Evolutionary conservation across 2,797 vertebrate species (phyloP), one percentile per base, ranked within the genome.

Genomic region (Pyrrhura leucotis): DNA sequence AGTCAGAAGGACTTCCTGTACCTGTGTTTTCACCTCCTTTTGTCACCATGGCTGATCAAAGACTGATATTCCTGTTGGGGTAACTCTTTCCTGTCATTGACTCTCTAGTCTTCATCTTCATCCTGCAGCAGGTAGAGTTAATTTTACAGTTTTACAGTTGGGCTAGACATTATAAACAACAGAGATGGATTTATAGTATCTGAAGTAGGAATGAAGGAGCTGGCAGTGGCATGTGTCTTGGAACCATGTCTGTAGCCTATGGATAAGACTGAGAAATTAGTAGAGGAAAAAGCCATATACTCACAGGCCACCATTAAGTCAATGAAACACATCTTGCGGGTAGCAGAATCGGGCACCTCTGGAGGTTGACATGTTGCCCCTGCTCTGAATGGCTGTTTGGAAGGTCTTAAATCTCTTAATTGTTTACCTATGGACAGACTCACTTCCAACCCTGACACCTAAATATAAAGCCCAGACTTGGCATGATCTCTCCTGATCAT

Each of bases 201-300:
- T 0, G 0, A n/a, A 14, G 14, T 54, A 21, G 21, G 23, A 61
- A 35, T 12, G 17, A 45, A 39, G 28, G 25, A 47, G 8, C 2
- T 14, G 16, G 22, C 22, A 65, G 17, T 22, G 5, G 5, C 35
- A 23, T 7, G 14, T 44, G 42, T 48, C 29, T 53, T 39, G 62
- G 65, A 26, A 50, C 14, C 20, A 8, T 8, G 7, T 31, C 77
- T 63, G 29, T 35, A 84, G 23, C 29, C 44, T 16, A 2, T 12
- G 21, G n/a, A 9, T 25, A 85, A 45, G 23, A n/a, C 21, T 42
- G 23, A 23, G 39, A 78, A 63, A 67, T 35, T 54, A 9, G 2
- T 21, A 18, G 47, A 40, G n/a, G 8, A 26, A 21, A 74, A 48
- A 50, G 16, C 5, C 26, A 21, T 7, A 31, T 25, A 35, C 6